Evolutionary conservation across 2,797 vertebrate genomes (phyloP).

Genomic region (Tenualosa thibaudeaui): DNA sequence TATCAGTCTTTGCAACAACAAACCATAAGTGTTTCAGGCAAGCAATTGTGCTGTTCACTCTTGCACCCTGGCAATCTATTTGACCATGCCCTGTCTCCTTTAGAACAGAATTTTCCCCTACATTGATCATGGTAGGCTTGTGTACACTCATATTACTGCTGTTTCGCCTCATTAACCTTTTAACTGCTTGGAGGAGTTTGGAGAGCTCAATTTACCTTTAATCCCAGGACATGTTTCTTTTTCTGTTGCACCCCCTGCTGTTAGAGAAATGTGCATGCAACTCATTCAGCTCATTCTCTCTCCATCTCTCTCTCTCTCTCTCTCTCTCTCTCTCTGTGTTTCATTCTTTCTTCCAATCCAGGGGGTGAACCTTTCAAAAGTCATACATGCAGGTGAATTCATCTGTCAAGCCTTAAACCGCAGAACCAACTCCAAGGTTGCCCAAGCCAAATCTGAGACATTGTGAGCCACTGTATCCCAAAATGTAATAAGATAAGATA

Average conservation of each 20-base stretch:
- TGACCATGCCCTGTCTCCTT: not conserved
- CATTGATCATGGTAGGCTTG: conserved; percentile 21
- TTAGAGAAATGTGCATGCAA: conserved; percentile 51
- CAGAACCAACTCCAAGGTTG: conserved; percentile 89
- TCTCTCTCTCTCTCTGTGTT: too few relatives aligned
- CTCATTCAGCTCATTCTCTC: conserved; percentile 18
- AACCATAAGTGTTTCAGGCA: conserved; percentile 2
- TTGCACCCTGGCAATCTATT: not conserved
- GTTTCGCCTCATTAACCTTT: conserved; percentile 24
- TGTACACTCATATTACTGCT: conserved; percentile 19
- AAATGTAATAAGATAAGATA: not conserved
- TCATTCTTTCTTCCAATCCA: conserved; percentile 54
- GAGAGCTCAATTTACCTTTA: conserved; percentile 21
- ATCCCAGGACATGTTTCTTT: conserved; percentile 56
- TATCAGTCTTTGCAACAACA: not conserved
- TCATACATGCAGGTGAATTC: conserved; percentile 87
- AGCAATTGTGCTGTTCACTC: not conserved
- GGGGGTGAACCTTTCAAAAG: conserved; percentile 87
- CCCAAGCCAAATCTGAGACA: conserved; percentile 71
- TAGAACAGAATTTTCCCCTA: not conserved
- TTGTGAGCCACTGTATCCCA: not conserved
- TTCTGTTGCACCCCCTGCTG: conserved; percentile 75
- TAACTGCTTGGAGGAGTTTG: conserved; percentile 24
- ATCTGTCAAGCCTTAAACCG: conserved; percentile 85
- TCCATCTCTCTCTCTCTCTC: too few relatives aligned